Percentiles rank a stretch among this genome's conserved stretches.
These are phyloP conservation scores for Steinernema carpocapsae DNA, from an alignment of 2,888 invertebrate species.

Conservation along the genomic window DNA sequence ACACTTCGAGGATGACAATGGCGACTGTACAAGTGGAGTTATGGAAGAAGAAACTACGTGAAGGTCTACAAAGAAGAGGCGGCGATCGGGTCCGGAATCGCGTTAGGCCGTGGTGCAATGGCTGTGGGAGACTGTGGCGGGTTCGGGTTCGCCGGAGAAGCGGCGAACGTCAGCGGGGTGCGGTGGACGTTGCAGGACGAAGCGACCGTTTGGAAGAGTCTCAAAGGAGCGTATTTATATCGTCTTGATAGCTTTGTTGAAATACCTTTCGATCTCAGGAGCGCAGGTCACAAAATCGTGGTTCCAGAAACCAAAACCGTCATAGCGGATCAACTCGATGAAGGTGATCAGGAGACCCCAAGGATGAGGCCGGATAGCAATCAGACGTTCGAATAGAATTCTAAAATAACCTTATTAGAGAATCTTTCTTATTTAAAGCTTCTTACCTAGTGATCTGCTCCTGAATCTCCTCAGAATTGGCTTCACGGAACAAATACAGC, in stretches of 20 bases:
- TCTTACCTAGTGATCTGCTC: slow-evolving; percentile 86
- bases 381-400: slow-evolving; percentile 91
- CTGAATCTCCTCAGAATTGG: slow-evolving; percentile 94
- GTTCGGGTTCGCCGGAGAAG: background rate
- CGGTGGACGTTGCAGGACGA: slow-evolving; percentile 81
- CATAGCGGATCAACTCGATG: slow-evolving; percentile 98
- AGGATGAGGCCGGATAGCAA: slow-evolving; percentile 97
- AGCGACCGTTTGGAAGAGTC: slow-evolving; percentile 93
- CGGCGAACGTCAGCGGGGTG: background rate
- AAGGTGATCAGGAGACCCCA: slow-evolving; percentile 99
- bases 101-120: background rate
- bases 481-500: slow-evolving; percentile 88
- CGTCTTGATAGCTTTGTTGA: no score
- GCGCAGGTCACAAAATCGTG: slow-evolving; percentile 99
- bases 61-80: background rate
- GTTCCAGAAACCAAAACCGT: slow-evolving; percentile 96
- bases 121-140: background rate
- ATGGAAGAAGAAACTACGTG: background rate
- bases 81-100: slow-evolving; percentile 14
- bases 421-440: background rate
- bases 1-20: background rate
- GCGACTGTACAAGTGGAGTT: background rate
- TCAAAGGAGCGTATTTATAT: slow-evolving; percentile 69
- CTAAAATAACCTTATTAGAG: slow-evolving; percentile 38
- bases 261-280: slow-evolving; percentile 95